Base-by-base conservation (phyloP, 2,113 vertebrate species). In the Microtus ochrogaster region DNA sequence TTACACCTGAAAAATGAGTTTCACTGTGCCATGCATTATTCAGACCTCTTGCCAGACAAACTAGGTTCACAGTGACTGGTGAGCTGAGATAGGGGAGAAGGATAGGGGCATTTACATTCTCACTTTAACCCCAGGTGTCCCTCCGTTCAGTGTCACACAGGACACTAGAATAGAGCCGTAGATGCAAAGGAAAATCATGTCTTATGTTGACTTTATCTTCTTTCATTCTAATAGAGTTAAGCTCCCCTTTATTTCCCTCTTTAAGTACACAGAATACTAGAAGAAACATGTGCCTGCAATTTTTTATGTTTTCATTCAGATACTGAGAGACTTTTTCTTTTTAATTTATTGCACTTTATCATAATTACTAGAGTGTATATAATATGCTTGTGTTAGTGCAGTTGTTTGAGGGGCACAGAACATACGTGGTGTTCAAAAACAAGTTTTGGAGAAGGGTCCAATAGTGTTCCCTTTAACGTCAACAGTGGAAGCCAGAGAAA, bases 1-100 rank as follows among this genome's bases (percentile, higher is more conserved):
- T 84, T 12, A 28, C 22, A 82, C 74, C 22, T 90, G 49, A 91
- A 44, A 76, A 87, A 65, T 72, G 58, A 91, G 68, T 84, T 94
- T 96, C 49, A 68, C 4, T 41, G 39, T 68, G 21, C 36, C n/a
- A 19, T 41, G n/a, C 11, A 72, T 19, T 47, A 41, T 14, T 30
- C 58, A 76, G 28, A 4, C 7, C 83, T 24, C 79, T 87, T 72
- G n/a, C 22, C 33, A 66, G 63, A 88, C 9, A 36, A 92, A 13
- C 30, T 90, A 86, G 83, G 14, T 21, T 58, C 26, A 24, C 26
- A 58, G 73, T 28, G 33, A 55, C 8, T 49, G 4, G 41, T 83
- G 55, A 61, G 26, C n/a, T 26, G 85, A 91, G 33, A 4, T 58
- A 3, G 7, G 36, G n/a, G 17, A 7, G 8, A 8, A 7, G 16